Evolutionary conservation across 1,140 invertebrate species (phyloP), one percentile per base, ranked within the genome.

Genomic region (Akabosia matsudoensis): DNA sequence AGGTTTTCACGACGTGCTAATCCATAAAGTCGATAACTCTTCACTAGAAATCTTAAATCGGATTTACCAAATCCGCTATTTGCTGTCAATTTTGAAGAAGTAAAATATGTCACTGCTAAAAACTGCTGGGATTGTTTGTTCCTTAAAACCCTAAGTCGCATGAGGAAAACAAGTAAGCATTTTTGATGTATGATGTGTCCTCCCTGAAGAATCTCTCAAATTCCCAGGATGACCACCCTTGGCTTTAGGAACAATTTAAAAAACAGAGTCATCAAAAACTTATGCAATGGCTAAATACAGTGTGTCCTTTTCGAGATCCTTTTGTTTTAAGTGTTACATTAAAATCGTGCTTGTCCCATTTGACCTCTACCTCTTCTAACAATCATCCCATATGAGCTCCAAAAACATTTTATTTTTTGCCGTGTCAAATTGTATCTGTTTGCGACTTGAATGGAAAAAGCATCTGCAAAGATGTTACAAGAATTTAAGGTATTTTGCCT

Each of bases 201-300:
- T 45, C 37, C 18, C 37, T 45, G 7, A 18, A 45, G 18, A 45
- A 10, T 45, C 37, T 45, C 37, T 45, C 37, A 45, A 45, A 45
- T 45, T 45, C 37, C 37, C 75, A 76, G 73, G 76, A 77, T 77
- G 76, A 77, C 76, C 76, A 77, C 76, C 76, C 76, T 45, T 16
- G 54, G 72, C 61, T 67, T 67, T 61, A 13, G 13, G 54, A 61
- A 22, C 24, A 24, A 61, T 61, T 61, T 61, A 24, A n/a, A 61
- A 61, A 61, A 45, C 37, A 45, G 37, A 10, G 7, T 45, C 37
- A 45, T 10, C 37, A 45, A 45, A 18, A 7, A 7, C 7, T 45
- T 45, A 45, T 45, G 18, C 37, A 45, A n/a, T 61, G n/a, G 24
- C 4, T n/a, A 61, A 3, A 67, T 67, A 67, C 61, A 30, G 2